Base-by-base conservation (phyloP, 2,113 vertebrate genomes). In the Balaeniceps rex region DNA sequence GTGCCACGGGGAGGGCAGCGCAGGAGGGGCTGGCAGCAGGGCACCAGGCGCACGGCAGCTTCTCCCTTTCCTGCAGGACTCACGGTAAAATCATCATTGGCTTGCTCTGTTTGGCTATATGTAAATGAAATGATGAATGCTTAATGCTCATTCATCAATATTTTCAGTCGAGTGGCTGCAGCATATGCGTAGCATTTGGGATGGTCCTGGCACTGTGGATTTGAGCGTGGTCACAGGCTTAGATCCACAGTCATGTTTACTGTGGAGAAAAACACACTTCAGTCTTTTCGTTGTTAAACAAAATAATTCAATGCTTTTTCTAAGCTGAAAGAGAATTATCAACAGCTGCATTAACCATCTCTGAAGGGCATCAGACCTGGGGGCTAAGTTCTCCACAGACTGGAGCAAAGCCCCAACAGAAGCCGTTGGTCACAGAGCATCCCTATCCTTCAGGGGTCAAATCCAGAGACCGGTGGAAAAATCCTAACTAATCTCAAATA, bases 131-230 rank as follows among this genome's bases (percentile, higher is more conserved):
- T 24, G 31, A 46, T 72, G 92, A 68, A 85, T 88, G 22, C 71
- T 88, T 85, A 94, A 83, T 2, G 34, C 93, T 75, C 87, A n/a
- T 80, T 91, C 91, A 92, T 79, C 72, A 83, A 12, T 81, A 75
- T 96, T 84, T 94, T 94, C 87, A 87, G 58, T 80, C 12, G 36
- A 94, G 91, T 94, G 88, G 63, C 81, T 96, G 91, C 91, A 83
- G 95, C 58, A 33, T 89, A 79, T 79, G 88, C 3, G 2, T 66
- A 84, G 91, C 75, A 52, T 92, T 96, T 83, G 82, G 47, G 76
- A 61, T 82, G 51, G 60, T 77, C 74, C 91, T 88, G 80, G 88
- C 87, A 51, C 47, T 22, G 69, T 51, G 54, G n/a, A 33, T 88
- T 63, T 57, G 57, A 96, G 75, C 0, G 0, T 69, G 78, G 58